phyloP scores from a whole-genome alignment of 2,797 vertebrate species.

The Eptatretus atami region DNA sequence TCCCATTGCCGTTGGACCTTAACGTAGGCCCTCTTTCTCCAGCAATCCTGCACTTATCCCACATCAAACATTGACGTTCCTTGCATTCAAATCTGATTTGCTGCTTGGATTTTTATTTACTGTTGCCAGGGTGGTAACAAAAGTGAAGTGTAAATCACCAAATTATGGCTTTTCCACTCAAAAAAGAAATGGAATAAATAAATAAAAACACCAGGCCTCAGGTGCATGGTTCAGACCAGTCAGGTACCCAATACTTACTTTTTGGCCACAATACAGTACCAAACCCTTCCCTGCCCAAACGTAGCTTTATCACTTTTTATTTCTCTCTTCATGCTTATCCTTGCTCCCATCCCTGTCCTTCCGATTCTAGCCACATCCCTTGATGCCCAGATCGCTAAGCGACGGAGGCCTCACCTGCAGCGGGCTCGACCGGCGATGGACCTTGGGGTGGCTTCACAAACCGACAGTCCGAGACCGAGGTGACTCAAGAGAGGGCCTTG shows the following conservation, averaged over 20 bases:
- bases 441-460: conserved; percentile 92
- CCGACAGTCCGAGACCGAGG: conserved; percentile 98
- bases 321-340: background rate
- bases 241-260: background rate
- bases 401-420: conserved; percentile 93
- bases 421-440: conserved; percentile 98
- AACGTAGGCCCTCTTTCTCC: too few species aligned
- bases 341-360: background rate
- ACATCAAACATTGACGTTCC: too few species aligned
- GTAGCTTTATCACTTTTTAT: background rate
- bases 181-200: background rate
- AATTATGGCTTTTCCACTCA: background rate
- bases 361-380: background rate
- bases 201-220: background rate
- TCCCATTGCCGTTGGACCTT: too few species aligned
- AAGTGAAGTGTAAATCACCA: background rate
- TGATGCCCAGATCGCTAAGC: conserved; percentile 63
- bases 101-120: too few species aligned
- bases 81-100: too few species aligned
- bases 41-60: too few species aligned
- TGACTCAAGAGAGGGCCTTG: conserved; percentile 22
- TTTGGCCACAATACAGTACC: background rate
- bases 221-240: background rate
- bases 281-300: background rate
- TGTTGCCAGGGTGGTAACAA: background rate